A percentile compares a stretch with the other conserved stretches of the same genome.
Evolutionary conservation across 2,797 vertebrate species (phyloP).

Genomic region (Gouania willdenowi): DNA sequence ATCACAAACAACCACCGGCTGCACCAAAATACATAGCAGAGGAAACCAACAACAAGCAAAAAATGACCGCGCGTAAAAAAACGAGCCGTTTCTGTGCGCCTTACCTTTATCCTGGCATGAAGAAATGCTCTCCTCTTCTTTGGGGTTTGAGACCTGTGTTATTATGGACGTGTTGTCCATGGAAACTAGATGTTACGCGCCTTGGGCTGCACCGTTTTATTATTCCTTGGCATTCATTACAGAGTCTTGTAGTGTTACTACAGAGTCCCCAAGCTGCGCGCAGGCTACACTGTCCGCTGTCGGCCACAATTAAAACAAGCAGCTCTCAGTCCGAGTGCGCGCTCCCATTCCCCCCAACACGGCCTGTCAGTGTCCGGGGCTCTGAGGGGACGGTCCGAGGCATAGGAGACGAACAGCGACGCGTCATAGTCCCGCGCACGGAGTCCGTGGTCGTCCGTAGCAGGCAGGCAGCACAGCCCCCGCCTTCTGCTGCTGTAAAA

Average conservation of each 20-base stretch:
- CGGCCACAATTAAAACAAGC: slow-evolving; percentile 62
- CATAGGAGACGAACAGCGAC: slow-evolving; percentile 47
- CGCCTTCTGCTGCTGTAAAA: slow-evolving; percentile 37
- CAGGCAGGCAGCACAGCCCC: slow-evolving; percentile 55
- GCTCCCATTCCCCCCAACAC: slow-evolving; percentile 17
- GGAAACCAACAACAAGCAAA: neutral
- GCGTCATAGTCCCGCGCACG: slow-evolving; percentile 50
- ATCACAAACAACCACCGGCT: neutral
- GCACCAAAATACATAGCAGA: neutral
- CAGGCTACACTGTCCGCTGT: slow-evolving; percentile 38
- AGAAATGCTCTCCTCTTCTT: slow-evolving; percentile 93
- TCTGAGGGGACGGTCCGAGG: slow-evolving; percentile 45
- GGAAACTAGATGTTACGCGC: slow-evolving; percentile 79
- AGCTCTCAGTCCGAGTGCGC: slow-evolving; percentile 41
- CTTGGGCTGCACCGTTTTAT: slow-evolving; percentile 67
- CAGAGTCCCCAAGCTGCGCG: slow-evolving; percentile 50
- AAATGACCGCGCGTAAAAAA: neutral
- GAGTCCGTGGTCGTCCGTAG: slow-evolving; percentile 41
- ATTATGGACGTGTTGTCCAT: slow-evolving; percentile 99
- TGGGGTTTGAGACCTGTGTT: slow-evolving; percentile 99
- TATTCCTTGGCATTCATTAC: slow-evolving; percentile 69
- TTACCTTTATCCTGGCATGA: slow-evolving; percentile 81
- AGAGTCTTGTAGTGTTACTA: slow-evolving; percentile 43
- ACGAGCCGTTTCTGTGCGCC: slow-evolving; percentile 9
- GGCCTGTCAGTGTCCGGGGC: slow-evolving; percentile 11